Percentiles rank a stretch among this genome's conserved stretches.
Conservation (phyloP, 2,113 vertebrate genomes). For the Oophaga pumilio region DNA sequence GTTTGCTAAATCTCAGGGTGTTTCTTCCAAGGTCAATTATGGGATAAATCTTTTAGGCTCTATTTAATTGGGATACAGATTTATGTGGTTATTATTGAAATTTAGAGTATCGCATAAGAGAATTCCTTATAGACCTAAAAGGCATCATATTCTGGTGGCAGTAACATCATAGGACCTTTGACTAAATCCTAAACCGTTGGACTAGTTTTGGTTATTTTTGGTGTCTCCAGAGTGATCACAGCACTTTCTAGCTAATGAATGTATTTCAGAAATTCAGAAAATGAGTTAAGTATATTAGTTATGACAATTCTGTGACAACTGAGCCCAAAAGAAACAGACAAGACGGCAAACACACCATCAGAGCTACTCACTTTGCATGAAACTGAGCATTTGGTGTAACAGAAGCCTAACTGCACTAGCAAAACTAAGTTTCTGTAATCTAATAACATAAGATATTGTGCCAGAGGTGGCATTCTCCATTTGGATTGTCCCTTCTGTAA, state of each 20-base stretch:
- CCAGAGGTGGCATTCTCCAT: neutral
- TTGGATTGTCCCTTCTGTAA: neutral
- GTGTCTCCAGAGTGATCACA: neutral
- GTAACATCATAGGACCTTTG: neutral
- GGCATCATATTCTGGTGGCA: neutral
- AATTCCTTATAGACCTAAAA: neutral
- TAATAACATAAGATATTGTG: neutral
- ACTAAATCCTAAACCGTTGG: neutral
- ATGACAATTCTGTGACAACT: neutral
- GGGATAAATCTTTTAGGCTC: neutral
- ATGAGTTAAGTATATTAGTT: neutral
- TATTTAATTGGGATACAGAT: neutral
- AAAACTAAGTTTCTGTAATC: neutral
- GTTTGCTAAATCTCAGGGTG: conserved; percentile 47
- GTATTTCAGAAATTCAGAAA: neutral
- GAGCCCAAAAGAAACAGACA: neutral
- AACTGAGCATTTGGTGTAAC: neutral
- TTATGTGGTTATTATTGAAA: neutral
- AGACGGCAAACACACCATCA: neutral
- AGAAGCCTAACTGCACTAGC: neutral
- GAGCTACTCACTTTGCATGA: neutral
- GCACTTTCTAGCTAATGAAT: neutral
- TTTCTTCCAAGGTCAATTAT: neutral
- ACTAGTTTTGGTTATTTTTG: neutral
- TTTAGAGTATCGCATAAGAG: neutral